Conservation (phyloP, 2,797 vertebrate species). For the Gouania willdenowi region DNA sequence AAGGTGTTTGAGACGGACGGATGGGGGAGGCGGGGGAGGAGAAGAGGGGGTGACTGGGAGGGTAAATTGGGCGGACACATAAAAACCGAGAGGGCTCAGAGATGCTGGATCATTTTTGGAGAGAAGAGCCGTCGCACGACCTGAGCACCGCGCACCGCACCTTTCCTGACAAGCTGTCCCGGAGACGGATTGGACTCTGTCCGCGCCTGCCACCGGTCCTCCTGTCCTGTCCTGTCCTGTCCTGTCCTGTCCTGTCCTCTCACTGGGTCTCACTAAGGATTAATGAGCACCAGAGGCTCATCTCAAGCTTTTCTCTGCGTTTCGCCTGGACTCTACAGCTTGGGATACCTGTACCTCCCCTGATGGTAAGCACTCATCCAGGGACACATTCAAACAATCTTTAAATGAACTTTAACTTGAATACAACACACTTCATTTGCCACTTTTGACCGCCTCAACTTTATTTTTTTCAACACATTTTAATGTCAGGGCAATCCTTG, state of each 20-base stretch:
- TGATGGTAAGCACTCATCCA: conserved; percentile 73
- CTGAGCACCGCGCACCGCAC: conserved; percentile 46
- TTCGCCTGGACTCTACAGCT: conserved; percentile 59
- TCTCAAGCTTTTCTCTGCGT: conserved; percentile 37
- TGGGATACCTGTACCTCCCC: conserved; percentile 73
- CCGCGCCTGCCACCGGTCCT: conserved; percentile 20
- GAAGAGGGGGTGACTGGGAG: conserved; percentile 57
- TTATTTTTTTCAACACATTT: too few relatives aligned
- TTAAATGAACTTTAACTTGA: not conserved
- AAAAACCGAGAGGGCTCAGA: conserved; percentile 73
- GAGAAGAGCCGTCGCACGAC: conserved; percentile 51
- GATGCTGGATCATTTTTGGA: conserved; percentile 75
- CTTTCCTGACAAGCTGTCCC: conserved; percentile 30
- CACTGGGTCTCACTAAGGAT: conserved; percentile 58
- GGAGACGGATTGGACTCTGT: conserved; percentile 48
- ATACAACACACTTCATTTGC: too few relatives aligned
- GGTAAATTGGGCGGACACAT: conserved; percentile 79
- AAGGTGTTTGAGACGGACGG: conserved; percentile 72
- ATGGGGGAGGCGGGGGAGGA: conserved; percentile 3
- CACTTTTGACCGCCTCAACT: too few relatives aligned
- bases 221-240: conserved; percentile 19
- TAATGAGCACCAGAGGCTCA: conserved; percentile 58
- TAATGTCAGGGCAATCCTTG: too few relatives aligned
- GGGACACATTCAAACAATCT: conserved; percentile 2
- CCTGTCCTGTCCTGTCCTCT: conserved; percentile 11